Conservation (phyloP, 1,140 invertebrate species). For the Tetragnatha versicolor region DNA sequence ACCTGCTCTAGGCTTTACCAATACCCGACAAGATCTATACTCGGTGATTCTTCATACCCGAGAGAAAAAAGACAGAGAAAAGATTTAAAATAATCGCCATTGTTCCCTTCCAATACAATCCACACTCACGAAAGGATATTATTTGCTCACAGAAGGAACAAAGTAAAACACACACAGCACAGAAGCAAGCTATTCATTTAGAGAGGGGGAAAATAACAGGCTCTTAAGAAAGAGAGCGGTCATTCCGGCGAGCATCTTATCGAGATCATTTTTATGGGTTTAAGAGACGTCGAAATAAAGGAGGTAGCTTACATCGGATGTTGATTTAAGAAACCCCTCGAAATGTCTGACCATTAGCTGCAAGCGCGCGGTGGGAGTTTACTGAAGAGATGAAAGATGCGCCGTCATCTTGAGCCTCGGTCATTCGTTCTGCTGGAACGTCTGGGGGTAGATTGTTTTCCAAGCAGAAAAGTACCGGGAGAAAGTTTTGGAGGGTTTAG, state of each 20-base stretch:
- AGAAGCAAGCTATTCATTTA: slow-evolving; percentile 4
- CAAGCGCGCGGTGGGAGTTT: not conserved
- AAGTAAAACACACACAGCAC: not conserved
- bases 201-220: not conserved
- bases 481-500: no score
- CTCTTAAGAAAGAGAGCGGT: slow-evolving; percentile 13
- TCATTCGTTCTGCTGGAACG: not conserved
- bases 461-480: not conserved
- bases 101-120: no score
- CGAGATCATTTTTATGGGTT: not conserved
- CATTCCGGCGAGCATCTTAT: not conserved
- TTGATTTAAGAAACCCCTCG: slow-evolving; percentile 17
- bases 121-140: no score
- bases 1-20: no score
- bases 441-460: not conserved
- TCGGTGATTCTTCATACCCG: no score
- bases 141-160: not conserved
- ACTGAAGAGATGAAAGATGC: slow-evolving; percentile 14
- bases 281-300: not conserved
- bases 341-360: slow-evolving; percentile 13
- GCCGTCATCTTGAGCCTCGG: not conserved
- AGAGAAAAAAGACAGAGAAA: no score
- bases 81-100: no score
- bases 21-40: no score
- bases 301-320: not conserved